Evolutionary conservation across 2,888 invertebrate genomes (phyloP).

Genomic region (Plutella xylostella): DNA sequence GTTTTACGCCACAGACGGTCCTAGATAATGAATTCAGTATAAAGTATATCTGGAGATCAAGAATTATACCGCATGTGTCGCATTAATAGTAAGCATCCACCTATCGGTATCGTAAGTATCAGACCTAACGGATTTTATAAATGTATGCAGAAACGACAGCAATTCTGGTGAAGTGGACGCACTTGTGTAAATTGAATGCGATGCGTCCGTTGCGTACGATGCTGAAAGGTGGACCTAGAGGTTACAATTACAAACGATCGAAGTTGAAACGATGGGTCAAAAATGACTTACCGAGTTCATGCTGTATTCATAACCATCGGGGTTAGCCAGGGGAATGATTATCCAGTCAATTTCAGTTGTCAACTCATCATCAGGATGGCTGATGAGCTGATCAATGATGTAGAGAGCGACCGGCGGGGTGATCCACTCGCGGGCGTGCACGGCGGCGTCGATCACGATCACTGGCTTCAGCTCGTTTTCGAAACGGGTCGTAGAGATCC

Average conservation of each 20-base stretch:
- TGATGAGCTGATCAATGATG: constrained; percentile 74
- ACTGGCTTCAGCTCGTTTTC: constrained; percentile 61
- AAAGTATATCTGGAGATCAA: too few relatives aligned
- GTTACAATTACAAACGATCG: too few relatives aligned
- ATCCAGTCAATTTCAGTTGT: constrained; percentile 74
- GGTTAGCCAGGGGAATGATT: constrained; percentile 76
- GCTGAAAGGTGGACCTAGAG: too few relatives aligned
- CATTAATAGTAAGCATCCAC: too few relatives aligned
- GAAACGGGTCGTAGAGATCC: constrained; percentile 65
- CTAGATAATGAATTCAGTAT: constrained; percentile 48
- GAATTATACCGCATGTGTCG: too few relatives aligned
- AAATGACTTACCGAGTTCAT: constrained; percentile 47
- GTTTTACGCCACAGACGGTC: constrained; percentile 80
- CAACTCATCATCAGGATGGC: constrained; percentile 59
- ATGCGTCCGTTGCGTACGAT: too few relatives aligned
- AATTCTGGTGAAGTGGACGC: too few relatives aligned
- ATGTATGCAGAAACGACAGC: too few relatives aligned
- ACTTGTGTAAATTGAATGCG: too few relatives aligned
- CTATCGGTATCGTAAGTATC: too few relatives aligned
- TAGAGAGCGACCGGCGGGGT: constrained; percentile 76
- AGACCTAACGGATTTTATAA: too few relatives aligned
- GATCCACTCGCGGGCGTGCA: constrained; percentile 80
- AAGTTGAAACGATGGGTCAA: too few relatives aligned
- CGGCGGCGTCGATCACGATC: constrained; percentile 72
- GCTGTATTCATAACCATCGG: constrained; percentile 80